Evolutionary conservation across 2,888 invertebrate genomes (phyloP).

Genomic region (Latrodectus hesperus): DNA sequence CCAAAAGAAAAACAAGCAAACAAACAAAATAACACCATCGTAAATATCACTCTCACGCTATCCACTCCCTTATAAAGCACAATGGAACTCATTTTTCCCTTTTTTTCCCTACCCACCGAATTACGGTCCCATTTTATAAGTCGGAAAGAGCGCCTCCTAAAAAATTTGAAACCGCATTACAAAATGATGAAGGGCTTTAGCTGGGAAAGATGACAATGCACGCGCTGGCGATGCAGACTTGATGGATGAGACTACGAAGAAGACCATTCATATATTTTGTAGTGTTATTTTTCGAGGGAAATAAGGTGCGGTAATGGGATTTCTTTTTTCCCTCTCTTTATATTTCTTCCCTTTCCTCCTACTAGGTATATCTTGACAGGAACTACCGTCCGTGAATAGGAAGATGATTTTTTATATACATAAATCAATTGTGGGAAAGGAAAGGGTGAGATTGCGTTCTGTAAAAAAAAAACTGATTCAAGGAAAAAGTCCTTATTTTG

Average conservation of each 20-base stretch:
- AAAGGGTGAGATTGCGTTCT: constrained; percentile 4
- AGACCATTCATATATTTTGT: constrained; percentile 53
- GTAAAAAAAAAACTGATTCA: background rate
- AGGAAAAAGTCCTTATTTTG: background rate
- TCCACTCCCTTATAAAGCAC: background rate
- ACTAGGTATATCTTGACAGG: background rate
- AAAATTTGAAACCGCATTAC: constrained; percentile 44
- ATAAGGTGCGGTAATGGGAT: constrained; percentile 38
- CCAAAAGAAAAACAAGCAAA: background rate
- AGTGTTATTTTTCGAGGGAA: constrained; percentile 14
- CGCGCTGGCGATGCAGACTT: constrained; percentile 15
- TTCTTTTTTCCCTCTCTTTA: constrained; percentile 18
- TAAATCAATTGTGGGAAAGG: background rate
- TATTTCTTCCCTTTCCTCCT: background rate
- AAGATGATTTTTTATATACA: background rate
- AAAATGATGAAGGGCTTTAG: constrained; percentile 35
- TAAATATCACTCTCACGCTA: background rate
- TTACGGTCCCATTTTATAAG: constrained; percentile 12
- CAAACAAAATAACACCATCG: background rate
- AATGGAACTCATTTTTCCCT: background rate
- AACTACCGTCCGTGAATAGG: background rate
- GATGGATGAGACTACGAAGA: constrained; percentile 36
- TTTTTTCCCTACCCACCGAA: background rate
- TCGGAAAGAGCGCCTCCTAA: constrained; percentile 10
- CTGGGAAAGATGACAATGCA: constrained; percentile 26